Conservation (phyloP, 1,140 invertebrate genomes). For the Streblospio benedicti region DNA sequence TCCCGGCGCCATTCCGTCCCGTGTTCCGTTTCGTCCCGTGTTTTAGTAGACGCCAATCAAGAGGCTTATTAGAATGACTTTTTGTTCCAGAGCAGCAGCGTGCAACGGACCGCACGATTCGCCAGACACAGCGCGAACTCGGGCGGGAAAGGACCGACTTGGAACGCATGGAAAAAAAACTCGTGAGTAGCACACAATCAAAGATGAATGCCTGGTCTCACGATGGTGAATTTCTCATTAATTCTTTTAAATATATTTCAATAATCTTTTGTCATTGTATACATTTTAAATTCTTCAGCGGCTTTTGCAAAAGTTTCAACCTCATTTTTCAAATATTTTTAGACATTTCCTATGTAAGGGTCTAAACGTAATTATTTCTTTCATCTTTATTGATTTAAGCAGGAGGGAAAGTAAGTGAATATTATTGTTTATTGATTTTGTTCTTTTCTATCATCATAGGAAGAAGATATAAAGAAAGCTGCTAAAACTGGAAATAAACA, state of each 20-base stretch:
- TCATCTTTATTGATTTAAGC: too few species aligned
- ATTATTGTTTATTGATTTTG: slow-evolving; percentile 18
- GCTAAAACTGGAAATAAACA: slow-evolving; percentile 79
- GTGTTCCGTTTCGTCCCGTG: too few species aligned
- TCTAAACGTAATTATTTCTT: too few species aligned
- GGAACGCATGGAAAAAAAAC: slow-evolving; percentile 80
- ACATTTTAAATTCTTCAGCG: too few species aligned
- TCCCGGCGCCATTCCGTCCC: too few species aligned
- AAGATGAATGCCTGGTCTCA: slow-evolving; percentile 4
- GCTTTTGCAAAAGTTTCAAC: too few species aligned
- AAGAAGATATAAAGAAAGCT: slow-evolving; percentile 79
- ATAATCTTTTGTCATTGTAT: background rate
- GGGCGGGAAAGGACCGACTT: slow-evolving; percentile 69
- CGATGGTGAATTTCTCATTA: slow-evolving; percentile 3
- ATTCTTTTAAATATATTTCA: background rate
- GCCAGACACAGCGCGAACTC: slow-evolving; percentile 72
- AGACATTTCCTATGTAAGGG: too few species aligned
- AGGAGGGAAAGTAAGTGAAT: too few species aligned
- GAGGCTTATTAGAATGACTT: too few species aligned
- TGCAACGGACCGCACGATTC: slow-evolving; percentile 67
- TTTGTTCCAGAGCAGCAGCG: slow-evolving; percentile 73
- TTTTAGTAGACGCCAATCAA: too few species aligned
- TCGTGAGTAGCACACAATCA: slow-evolving; percentile 54
- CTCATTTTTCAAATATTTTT: too few species aligned
- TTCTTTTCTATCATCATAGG: slow-evolving; percentile 49